These are phyloP conservation scores for Glaucidium brasilianum DNA, from an alignment of 2,113 vertebrate genomes.

Conservation along the genomic window DNA sequence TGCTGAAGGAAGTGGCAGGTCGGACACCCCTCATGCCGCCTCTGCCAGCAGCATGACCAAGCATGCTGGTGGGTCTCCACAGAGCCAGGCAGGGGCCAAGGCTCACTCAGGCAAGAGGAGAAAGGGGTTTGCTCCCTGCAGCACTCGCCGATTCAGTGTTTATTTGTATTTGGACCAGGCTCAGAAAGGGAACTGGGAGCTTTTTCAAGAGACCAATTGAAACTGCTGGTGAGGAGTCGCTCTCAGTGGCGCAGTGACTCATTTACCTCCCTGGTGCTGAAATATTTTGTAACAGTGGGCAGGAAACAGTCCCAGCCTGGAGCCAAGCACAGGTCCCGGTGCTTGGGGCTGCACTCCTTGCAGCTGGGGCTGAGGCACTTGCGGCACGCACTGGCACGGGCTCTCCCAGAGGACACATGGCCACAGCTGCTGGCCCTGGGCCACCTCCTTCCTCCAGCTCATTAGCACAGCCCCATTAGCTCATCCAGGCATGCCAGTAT, in stretches of 20 bases:
- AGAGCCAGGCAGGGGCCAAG: not conserved
- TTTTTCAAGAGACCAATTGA: slow-evolving; percentile 11
- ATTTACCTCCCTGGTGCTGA: not conserved
- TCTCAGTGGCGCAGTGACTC: not conserved
- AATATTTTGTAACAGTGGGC: not conserved
- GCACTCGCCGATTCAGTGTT: not conserved
- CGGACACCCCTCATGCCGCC: not conserved
- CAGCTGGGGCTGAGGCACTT: not conserved
- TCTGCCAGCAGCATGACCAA: not conserved
- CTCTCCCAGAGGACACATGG: not conserved
- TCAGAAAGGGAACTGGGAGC: slow-evolving; percentile 37
- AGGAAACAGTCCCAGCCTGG: not conserved
- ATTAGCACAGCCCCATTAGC: not conserved
- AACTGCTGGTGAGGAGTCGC: not conserved
- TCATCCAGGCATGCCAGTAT: fast-evolving
- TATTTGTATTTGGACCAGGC: not conserved
- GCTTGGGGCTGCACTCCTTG: not conserved
- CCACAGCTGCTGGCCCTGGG: not conserved
- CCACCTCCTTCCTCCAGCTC: not conserved
- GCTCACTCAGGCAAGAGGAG: not conserved
- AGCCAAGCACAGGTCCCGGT: fast-evolving
- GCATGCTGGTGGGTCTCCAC: not conserved
- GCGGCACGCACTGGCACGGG: not conserved
- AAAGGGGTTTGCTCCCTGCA: not conserved
- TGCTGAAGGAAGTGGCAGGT: not conserved